Base-by-base conservation (phyloP, 2,888 invertebrate genomes). In the Girardia tigrina region DNA sequence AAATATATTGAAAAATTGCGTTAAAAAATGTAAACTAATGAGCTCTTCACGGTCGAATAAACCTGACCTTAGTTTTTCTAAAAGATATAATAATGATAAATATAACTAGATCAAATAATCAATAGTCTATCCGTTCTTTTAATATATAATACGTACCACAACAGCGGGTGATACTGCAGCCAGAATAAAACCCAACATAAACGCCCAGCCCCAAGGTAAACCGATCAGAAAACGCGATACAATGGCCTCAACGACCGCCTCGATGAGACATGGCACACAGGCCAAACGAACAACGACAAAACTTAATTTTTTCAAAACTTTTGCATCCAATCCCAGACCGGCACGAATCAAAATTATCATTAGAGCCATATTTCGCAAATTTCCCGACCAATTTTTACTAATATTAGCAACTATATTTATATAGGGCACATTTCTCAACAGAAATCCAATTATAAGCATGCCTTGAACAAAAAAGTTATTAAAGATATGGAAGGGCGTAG, bases 141-240 rank as follows among this genome's bases (percentile, higher is more conserved):
- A n/a, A n/a, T n/a, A n/a, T n/a, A n/a, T n/a, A n/a, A n/a, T n/a
- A n/a, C n/a, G 94, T 20, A 97, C 94, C 12, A 95, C 90, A n/a
- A 97, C 94, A 1, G 95, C 95, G 0, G 95, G 95, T 0, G 94
- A 92, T 0, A 97, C 94, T 0, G 94, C 95, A 0, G 92, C 91
- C 70, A 84, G 78, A 6, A 84, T 82, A 80, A 84, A 84, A 72
- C 84, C 93, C 29, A 93, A 86, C 74, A 93, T 87, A 80, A 92
- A 88, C 2, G 88, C 88, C 90, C 91, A 92, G 80, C 88, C 85
- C 92, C 92, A 92, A 0, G 93, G 91, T 78, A 94, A 85, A 72
- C 87, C 88, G 0, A 94, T 86, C 2, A 94, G 85, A 80, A 87
- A 90, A 81, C 90, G 88, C 0, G 90, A 87, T 80, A 89, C 86